A percentile compares a stretch with the other conserved stretches of the same genome.
phyloP scores from a whole-genome alignment of 2,797 vertebrate species.

The Odontamblyopus rebecca region DNA sequence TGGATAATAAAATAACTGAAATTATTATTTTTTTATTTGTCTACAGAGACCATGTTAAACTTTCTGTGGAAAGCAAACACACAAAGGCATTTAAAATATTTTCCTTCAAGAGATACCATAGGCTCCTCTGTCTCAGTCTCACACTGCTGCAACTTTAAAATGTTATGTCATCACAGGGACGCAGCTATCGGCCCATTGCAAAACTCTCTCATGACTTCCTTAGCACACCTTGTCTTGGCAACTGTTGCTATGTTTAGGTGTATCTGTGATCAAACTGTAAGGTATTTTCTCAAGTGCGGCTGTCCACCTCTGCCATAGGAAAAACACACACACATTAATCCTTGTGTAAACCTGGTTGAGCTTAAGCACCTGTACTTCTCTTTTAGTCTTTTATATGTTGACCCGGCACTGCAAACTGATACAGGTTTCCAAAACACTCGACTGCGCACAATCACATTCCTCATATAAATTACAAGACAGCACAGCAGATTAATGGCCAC shows the following conservation, averaged over 20 bases:
- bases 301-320: slow-evolving; percentile 12
- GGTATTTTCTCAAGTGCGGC: slow-evolving; percentile 34
- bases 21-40: too few relatives aligned
- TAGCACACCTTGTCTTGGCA: slow-evolving; percentile 57
- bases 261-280: slow-evolving; percentile 42
- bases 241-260: slow-evolving; percentile 68
- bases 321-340: slow-evolving; percentile 28
- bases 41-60: too few relatives aligned
- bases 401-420: slow-evolving; percentile 16
- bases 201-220: slow-evolving; percentile 19
- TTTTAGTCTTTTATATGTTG: slow-evolving; percentile 31
- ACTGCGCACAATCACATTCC: slow-evolving; percentile 13
- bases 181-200: background rate
- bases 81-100: background rate
- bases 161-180: background rate
- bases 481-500: slow-evolving; percentile 23
- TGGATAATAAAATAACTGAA: too few relatives aligned
- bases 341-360: slow-evolving; percentile 38
- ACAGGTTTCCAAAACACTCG: slow-evolving; percentile 28
- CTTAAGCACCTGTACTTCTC: slow-evolving; percentile 16
- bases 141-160: background rate
- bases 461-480: slow-evolving; percentile 29
- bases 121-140: background rate
- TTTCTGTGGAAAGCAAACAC: background rate
- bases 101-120: background rate